phyloP scores from a whole-genome alignment of 2,888 invertebrate genomes.

The Eulithis prunata region DNA sequence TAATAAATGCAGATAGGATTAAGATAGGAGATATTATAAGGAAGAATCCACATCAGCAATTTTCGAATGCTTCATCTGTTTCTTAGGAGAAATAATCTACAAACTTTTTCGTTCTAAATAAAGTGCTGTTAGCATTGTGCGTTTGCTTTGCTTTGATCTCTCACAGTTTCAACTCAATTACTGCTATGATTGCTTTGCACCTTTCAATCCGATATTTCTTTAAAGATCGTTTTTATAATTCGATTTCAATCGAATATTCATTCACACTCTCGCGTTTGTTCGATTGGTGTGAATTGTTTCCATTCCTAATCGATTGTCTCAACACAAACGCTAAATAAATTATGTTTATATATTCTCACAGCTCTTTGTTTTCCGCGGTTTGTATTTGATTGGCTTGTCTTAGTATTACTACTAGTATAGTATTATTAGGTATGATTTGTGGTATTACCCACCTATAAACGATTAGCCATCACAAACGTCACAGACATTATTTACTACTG shows the following conservation, averaged over 20 bases:
- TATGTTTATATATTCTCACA: slow-evolving; percentile 46
- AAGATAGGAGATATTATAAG: too few species aligned
- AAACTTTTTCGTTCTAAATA: background rate
- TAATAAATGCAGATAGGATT: too few species aligned
- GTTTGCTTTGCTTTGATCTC: slow-evolving; percentile 5
- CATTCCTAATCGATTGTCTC: slow-evolving; percentile 45
- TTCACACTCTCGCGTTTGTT: slow-evolving; percentile 46
- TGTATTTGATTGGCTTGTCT: slow-evolving; percentile 23
- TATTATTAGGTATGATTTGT: too few species aligned
- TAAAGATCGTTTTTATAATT: slow-evolving; percentile 19
- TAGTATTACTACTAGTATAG: background rate
- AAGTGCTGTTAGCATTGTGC: slow-evolving; percentile 9
- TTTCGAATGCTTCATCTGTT: background rate
- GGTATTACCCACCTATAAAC: too few species aligned
- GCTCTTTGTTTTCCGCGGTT: slow-evolving; percentile 38
- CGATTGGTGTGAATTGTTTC: slow-evolving; percentile 45
- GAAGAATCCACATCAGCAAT: background rate
- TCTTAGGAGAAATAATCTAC: background rate
- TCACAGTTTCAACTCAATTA: slow-evolving; percentile 11
- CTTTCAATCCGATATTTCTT: slow-evolving; percentile 14
- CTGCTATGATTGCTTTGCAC: slow-evolving; percentile 4
- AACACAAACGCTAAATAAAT: slow-evolving; percentile 39
- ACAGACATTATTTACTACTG: too few species aligned
- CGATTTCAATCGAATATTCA: slow-evolving; percentile 26
- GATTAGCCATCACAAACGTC: background rate